These are phyloP conservation scores for Dermochelys coriacea DNA, from an alignment of 2,797 vertebrate genomes.

Conservation along the genomic window DNA sequence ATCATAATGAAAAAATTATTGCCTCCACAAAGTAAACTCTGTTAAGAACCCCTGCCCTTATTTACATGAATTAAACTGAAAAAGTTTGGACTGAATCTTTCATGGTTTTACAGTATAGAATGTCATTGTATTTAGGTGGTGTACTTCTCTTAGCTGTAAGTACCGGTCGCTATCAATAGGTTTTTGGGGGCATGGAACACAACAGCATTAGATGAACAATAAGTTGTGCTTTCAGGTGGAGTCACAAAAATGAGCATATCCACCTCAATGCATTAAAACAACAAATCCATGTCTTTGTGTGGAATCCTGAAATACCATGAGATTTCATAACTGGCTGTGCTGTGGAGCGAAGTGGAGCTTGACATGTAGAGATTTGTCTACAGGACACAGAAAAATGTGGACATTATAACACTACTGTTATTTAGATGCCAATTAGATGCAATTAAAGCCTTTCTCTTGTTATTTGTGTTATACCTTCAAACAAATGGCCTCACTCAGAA, in stretches of 20 bases:
- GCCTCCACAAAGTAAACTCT: slow-evolving; percentile 7
- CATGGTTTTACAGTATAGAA: slow-evolving; percentile 21
- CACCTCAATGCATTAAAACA: slow-evolving; percentile 21
- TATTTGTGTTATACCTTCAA: neutral
- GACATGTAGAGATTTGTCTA: neutral
- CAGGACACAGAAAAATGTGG: neutral
- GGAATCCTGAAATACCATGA: neutral
- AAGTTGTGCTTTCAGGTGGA: neutral
- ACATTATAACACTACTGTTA: neutral
- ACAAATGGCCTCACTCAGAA: neutral
- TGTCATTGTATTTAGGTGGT: neutral
- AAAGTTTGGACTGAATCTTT: slow-evolving; percentile 3
- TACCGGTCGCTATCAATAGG: neutral
- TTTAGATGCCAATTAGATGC: neutral
- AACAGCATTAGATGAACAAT: neutral
- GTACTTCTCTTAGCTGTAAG: neutral
- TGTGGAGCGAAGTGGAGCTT: neutral
- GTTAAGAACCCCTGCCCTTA: neutral
- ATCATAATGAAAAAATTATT: slow-evolving; percentile 42
- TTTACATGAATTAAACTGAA: slow-evolving; percentile 29
- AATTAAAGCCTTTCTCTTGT: neutral
- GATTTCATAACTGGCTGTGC: neutral
- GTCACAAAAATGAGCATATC: neutral
- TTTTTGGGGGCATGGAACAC: slow-evolving; percentile 15
- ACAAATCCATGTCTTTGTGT: neutral